Evolutionary conservation across 2,797 vertebrate species (phyloP).

Genomic region (Trachops cirrhosus): DNA sequence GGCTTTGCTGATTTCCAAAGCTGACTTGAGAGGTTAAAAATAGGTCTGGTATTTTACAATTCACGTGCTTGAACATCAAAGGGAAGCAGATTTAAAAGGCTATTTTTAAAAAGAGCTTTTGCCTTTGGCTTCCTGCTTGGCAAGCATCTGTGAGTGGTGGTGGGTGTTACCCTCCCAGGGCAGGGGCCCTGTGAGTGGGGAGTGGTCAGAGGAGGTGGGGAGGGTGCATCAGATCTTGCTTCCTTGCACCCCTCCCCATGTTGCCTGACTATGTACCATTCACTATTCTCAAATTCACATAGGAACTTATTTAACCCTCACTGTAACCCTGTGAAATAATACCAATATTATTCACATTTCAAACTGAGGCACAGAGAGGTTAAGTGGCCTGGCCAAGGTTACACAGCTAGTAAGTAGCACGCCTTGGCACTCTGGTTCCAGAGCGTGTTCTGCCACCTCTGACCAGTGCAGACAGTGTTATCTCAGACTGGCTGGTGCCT

Average conservation of each 20-base stretch:
- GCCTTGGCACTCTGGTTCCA: neutral
- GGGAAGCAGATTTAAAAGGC: neutral
- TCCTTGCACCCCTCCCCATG: neutral
- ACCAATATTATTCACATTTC: neutral
- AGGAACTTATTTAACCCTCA: neutral
- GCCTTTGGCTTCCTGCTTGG: conserved; percentile 37
- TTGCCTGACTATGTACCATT: neutral
- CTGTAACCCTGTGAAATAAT: neutral
- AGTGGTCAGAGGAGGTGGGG: neutral
- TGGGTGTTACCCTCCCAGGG: neutral
- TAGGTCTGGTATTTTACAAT: neutral
- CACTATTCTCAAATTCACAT: neutral
- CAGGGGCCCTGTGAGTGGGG: neutral
- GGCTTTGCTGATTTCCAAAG: neutral
- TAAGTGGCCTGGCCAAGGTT: neutral
- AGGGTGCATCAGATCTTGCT: neutral
- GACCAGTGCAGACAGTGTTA: neutral
- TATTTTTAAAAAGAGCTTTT: conserved; percentile 52
- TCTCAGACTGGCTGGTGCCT: neutral
- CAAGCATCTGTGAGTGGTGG: neutral
- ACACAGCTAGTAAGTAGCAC: neutral
- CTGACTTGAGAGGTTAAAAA: neutral
- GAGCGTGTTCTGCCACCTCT: neutral
- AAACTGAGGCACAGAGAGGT: neutral
- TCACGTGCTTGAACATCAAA: conserved; percentile 8